These are phyloP conservation scores for Carettochelys insculpta DNA, from an alignment of 2,113 vertebrate species.

Conservation along the genomic window DNA sequence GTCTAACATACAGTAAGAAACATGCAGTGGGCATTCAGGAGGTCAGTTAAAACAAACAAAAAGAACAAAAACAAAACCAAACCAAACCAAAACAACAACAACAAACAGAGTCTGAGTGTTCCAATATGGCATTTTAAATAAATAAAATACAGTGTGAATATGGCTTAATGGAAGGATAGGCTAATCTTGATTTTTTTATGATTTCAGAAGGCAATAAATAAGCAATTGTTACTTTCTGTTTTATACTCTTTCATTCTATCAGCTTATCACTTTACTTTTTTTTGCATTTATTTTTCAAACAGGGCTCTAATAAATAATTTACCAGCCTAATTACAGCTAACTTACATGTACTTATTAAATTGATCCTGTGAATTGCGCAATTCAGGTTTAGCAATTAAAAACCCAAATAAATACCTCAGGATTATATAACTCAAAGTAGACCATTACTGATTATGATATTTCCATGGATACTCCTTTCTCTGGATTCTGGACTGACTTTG, in stretches of 20 bases:
- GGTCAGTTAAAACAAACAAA: fast-evolving
- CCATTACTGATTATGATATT: neutral
- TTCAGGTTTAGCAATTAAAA: neutral
- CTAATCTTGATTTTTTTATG: neutral
- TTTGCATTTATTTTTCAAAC: slow-evolving; percentile 15
- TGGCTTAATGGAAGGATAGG: neutral
- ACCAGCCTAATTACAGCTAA: neutral
- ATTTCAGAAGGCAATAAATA: neutral
- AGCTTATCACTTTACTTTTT: neutral
- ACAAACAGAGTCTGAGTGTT: too few species aligned
- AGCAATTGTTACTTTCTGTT: neutral
- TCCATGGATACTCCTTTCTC: too few species aligned
- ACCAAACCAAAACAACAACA: too few species aligned
- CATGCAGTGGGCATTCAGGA: fast-evolving
- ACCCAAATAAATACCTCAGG: neutral
- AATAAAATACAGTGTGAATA: neutral
- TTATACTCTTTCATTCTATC: neutral
- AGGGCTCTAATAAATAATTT: slow-evolving; percentile 25
- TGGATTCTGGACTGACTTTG: too few species aligned
- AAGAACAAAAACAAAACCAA: too few species aligned
- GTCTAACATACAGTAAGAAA: neutral
- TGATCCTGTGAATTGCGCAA: neutral
- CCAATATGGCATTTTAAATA: fast-evolving
- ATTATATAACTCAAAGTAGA: neutral
- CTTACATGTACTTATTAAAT: neutral